phyloP scores from a whole-genome alignment of 30 jellyfish, hydroid and myxozoan genomes.

The Hydra vulgaris region DNA sequence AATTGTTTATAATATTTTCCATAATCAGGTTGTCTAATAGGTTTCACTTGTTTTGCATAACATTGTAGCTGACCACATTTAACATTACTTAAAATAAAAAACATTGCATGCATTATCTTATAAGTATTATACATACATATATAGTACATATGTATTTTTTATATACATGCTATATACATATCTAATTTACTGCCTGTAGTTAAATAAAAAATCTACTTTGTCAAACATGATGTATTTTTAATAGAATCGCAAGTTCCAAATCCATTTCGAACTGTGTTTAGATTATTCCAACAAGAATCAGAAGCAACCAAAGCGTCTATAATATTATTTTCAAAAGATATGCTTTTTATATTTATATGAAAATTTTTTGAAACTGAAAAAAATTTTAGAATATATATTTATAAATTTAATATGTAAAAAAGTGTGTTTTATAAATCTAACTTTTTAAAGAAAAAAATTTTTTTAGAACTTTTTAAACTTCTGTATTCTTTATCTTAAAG shows the following conservation, averaged over 20 bases:
- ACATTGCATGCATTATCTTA: too few relatives aligned
- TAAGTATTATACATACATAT: not conserved
- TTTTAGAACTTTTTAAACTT: too few relatives aligned
- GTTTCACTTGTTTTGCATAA: slow-evolving; percentile 29
- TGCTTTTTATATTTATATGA: too few relatives aligned
- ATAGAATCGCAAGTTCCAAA: slow-evolving; percentile 77
- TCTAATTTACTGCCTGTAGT: too few relatives aligned
- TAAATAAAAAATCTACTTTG: slow-evolving; percentile 20
- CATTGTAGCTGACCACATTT: slow-evolving; percentile 88
- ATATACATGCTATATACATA: too few relatives aligned
- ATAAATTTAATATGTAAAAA: too few relatives aligned
- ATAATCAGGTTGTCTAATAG: slow-evolving; percentile 34
- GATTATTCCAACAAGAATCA: slow-evolving; percentile 56
- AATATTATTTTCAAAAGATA: not conserved
- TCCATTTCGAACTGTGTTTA: slow-evolving; percentile 57
- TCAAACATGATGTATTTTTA: slow-evolving; percentile 40
- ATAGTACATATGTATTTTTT: too few relatives aligned
- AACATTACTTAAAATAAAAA: slow-evolving; percentile 34
- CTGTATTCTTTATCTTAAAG: too few relatives aligned
- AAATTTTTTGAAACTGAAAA: too few relatives aligned
- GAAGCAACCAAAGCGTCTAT: slow-evolving; percentile 49
- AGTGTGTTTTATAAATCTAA: too few relatives aligned
- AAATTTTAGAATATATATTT: too few relatives aligned
- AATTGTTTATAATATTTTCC: slow-evolving; percentile 47
- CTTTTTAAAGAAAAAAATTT: too few relatives aligned